Base-by-base conservation (phyloP, 1,140 invertebrate species). In the Drosophila prosaltans region DNA sequence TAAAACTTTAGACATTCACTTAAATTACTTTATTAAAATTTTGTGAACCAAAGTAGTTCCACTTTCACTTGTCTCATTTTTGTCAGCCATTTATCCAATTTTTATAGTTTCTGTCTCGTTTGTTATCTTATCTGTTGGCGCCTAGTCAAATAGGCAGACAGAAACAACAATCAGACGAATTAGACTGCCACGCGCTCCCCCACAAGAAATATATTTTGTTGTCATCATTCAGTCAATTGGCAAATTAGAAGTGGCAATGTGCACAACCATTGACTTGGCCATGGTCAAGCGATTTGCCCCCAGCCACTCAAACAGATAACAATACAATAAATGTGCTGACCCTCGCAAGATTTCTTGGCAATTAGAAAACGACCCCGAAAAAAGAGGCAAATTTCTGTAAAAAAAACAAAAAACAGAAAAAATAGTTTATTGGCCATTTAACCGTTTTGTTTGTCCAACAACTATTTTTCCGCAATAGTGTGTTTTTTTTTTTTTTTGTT, bases 401-500 rank as follows among this genome's bases (percentile, higher is more conserved):
- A 39, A 39, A 39, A 4, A 8, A 48, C 21, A 45, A 48, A 8
- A 24, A 51, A 51, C 16, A 26, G 10, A 26, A 51, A 51, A 51
- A 51, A 51, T 51, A 26, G 8, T 67, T 72, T 81, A 64, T 65
- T 69, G 43, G 40, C 43, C 65, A 51, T 32, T 40, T 69, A 63
- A 57, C 30, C 26, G 36, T 65, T 77, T 7, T 11, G 10, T 10
- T 64, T 58, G 10, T 36, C 41, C 48, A 11, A 24, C 68, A 51
- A 26, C 45, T 26, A 51, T 51, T 51, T 51, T 51, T 51, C 45
- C 21, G 45, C 21, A 61, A 55, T 57, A 78, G 61, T 64, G 83
- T 69, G 16, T 0, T 16, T 16, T 16, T 16, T 16, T 16, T 16
- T 16, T 16, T 81, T 75, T 81, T 72, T 66, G 60, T 64, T 74